Base-by-base conservation (phyloP, 2,113 vertebrate species). In the Saguinus midas region DNA sequence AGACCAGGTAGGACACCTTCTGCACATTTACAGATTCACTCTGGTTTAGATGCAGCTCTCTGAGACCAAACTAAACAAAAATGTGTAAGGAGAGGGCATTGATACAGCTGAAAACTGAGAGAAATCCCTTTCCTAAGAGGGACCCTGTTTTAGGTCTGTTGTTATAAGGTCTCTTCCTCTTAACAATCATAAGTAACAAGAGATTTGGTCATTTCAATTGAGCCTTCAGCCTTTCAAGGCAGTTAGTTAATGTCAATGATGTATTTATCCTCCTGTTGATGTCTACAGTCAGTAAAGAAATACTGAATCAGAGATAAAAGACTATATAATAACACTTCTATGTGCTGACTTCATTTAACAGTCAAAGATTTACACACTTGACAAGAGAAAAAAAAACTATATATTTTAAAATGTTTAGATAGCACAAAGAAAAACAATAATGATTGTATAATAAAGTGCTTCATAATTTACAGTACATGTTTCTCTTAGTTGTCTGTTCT, bases 371-470 rank as follows among this genome's bases (percentile, higher is more conserved):
- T 73, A n/a, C 16, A 37, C 12, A 87, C 9, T 32, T 81, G 72
- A 85, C 7, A 40, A 80, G 55, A 32, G 18, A 12, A 21, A 29
- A 45, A 82, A 52, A 79, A 58, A 21, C 16, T 52, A 32, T 55
- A 50, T 7, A 91, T 90, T 91, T 96, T n/a, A 50, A 92, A 86
- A 73, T 87, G 95, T 58, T 94, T 86, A 91, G 93, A 72, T 29
- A 95, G 32, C 78, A 94, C 82, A 79, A 73, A 90, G 37, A 95
- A 4, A 94, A 96, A 88, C 14, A 91, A 86, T 82, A 78, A 82
- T 79, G 64, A 23, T 66, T 86, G 0, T 32, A 50, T 64, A 86
- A 91, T 40, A 91, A 25, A 91, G 45, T 86, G 27, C 23, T 89
- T 93, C 83, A 66, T 94, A 76, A 93, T 84, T 93, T 73, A 91